These are phyloP conservation scores for Semotilus atromaculatus DNA, from an alignment of 2,797 vertebrate genomes.

Conservation along the genomic window DNA sequence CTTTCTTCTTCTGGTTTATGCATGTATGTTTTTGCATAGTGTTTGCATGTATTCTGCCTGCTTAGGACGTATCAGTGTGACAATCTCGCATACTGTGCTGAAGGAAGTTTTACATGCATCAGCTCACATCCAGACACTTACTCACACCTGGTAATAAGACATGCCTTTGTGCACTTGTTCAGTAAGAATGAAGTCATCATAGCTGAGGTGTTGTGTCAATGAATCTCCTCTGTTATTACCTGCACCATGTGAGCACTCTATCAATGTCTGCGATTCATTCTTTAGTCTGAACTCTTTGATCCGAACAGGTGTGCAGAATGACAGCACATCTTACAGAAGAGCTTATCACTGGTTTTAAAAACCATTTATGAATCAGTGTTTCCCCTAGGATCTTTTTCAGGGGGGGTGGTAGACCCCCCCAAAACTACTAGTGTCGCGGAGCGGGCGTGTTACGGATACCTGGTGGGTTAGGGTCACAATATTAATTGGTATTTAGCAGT, in stretches of 20 bases:
- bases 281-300: conserved; percentile 14
- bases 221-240: conserved; percentile 28
- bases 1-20: neutral
- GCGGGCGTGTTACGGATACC: no score
- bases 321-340: neutral
- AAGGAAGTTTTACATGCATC: neutral
- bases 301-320: neutral
- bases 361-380: no score
- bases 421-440: no score
- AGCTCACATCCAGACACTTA: neutral
- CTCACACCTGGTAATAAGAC: conserved; percentile 12
- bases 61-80: neutral
- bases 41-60: neutral
- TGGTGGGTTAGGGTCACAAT: no score
- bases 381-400: no score
- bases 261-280: neutral
- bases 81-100: neutral
- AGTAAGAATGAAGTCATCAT: neutral
- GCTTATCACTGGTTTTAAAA: neutral
- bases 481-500: no score
- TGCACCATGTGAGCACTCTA: neutral
- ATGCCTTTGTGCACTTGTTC: neutral
- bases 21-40: neutral
- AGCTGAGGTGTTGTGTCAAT: conserved; percentile 1
- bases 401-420: no score